These are phyloP conservation scores for Ochropleura plecta DNA, from an alignment of 2,888 invertebrate genomes.

Conservation along the genomic window DNA sequence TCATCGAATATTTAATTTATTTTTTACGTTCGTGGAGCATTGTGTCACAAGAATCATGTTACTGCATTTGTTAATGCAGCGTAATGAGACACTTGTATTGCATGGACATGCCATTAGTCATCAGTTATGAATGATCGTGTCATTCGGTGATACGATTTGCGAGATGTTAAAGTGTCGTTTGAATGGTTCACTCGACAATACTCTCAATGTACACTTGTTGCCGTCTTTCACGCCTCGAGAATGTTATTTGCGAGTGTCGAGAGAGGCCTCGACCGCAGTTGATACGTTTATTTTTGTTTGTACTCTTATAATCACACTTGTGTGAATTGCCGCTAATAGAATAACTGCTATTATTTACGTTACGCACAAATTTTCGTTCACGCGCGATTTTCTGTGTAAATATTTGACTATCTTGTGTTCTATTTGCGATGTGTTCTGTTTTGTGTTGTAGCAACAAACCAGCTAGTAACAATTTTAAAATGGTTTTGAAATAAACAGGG, in stretches of 20 bases:
- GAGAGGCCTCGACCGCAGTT: slow-evolving; percentile 40
- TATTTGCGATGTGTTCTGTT: slow-evolving; percentile 47
- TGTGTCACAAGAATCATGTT: slow-evolving; percentile 63
- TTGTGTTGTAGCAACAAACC: slow-evolving; percentile 45
- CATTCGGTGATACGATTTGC: slow-evolving; percentile 59
- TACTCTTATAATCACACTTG: slow-evolving; percentile 57
- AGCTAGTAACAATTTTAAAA: slow-evolving; percentile 42
- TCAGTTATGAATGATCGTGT: slow-evolving; percentile 66
- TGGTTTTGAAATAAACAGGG: slow-evolving; percentile 51
- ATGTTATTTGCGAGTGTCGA: slow-evolving; percentile 37
- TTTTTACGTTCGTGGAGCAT: slow-evolving; percentile 51
- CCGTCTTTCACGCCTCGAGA: slow-evolving; percentile 47
- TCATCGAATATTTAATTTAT: slow-evolving; percentile 62
- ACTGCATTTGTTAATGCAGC: slow-evolving; percentile 62
- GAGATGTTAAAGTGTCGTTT: slow-evolving; percentile 48
- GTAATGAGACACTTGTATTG: slow-evolving; percentile 67
- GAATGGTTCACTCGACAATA: slow-evolving; percentile 56
- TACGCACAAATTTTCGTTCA: slow-evolving; percentile 58
- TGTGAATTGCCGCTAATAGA: slow-evolving; percentile 70
- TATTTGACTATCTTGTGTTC: slow-evolving; percentile 53
- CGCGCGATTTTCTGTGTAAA: slow-evolving; percentile 48
- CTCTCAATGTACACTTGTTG: slow-evolving; percentile 56
- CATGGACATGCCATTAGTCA: slow-evolving; percentile 61
- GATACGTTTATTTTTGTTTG: slow-evolving; percentile 51
- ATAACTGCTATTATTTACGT: slow-evolving; percentile 59